phyloP scores from a whole-genome alignment of 2,888 invertebrate species.

The Smittia aterrima region DNA sequence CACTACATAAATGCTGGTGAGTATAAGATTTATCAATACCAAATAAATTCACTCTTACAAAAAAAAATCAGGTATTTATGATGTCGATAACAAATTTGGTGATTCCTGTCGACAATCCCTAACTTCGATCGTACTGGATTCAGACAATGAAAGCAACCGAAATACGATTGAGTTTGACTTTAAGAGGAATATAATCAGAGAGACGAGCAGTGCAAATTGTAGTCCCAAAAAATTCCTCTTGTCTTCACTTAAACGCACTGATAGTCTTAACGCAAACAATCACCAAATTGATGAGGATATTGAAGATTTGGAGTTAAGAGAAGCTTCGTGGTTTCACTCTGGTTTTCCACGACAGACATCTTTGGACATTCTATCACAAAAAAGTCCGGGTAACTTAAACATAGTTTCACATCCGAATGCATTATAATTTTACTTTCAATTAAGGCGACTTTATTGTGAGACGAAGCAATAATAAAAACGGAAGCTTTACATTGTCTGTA shows the following conservation, averaged over 20 bases:
- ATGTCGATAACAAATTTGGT: slow-evolving; percentile 41
- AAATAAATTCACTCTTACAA: neutral
- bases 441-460: slow-evolving; percentile 89
- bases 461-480: slow-evolving; percentile 81
- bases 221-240: slow-evolving; percentile 38
- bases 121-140: slow-evolving; percentile 18
- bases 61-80: slow-evolving; percentile 35
- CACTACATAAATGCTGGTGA: slow-evolving; percentile 40
- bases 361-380: slow-evolving; percentile 76
- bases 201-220: slow-evolving; percentile 51
- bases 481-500: slow-evolving; percentile 84
- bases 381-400: too few species aligned
- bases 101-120: slow-evolving; percentile 41
- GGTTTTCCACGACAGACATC: slow-evolving; percentile 87
- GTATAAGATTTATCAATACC: neutral
- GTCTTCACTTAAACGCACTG: slow-evolving; percentile 39
- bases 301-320: slow-evolving; percentile 70
- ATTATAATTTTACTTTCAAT: too few species aligned
- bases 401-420: too few species aligned
- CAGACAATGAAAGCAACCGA: slow-evolving; percentile 6
- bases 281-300: slow-evolving; percentile 31
- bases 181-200: slow-evolving; percentile 46
- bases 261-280: slow-evolving; percentile 39
- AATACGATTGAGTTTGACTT: slow-evolving; percentile 41
- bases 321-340: slow-evolving; percentile 88